phyloP scores from a whole-genome alignment of 2,113 vertebrate species.

The Chitala chitala region DNA sequence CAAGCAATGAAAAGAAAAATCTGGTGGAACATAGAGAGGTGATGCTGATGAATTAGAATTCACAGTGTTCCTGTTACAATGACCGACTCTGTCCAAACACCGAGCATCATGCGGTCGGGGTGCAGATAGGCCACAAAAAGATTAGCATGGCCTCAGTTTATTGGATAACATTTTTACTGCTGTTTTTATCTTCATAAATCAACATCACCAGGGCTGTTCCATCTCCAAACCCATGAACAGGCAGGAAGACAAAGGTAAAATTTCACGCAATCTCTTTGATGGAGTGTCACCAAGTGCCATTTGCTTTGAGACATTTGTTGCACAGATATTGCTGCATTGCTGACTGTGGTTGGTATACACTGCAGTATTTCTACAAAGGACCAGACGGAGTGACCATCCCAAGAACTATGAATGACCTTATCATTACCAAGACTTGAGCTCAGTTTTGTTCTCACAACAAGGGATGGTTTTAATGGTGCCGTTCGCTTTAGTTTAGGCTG shows the following conservation, averaged over 20 bases:
- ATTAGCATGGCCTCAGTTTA: constrained; percentile 47
- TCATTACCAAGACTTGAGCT: too few relatives aligned
- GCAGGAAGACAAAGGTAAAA: background rate
- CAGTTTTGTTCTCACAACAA: background rate
- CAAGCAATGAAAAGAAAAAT: background rate
- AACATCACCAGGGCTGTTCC: constrained; percentile 41
- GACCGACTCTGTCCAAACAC: background rate
- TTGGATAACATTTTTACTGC: constrained; percentile 47
- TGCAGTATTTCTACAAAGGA: background rate
- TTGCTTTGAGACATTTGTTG: background rate
- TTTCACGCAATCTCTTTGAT: background rate
- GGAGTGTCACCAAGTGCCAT: background rate
- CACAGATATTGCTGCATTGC: background rate
- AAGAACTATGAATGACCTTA: background rate
- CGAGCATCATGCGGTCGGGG: constrained; percentile 23
- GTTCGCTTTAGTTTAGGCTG: background rate
- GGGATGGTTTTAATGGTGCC: background rate
- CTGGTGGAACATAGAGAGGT: background rate
- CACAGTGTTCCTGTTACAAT: background rate
- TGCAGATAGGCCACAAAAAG: constrained; percentile 44
- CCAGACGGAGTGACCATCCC: background rate
- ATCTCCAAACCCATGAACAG: background rate
- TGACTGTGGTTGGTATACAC: background rate
- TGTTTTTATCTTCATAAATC: constrained; percentile 52
- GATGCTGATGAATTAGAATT: too few relatives aligned